Evolutionary conservation across 2,888 invertebrate species (phyloP), one percentile per base, ranked within the genome.

Genomic region (Tiphia femorata): DNA sequence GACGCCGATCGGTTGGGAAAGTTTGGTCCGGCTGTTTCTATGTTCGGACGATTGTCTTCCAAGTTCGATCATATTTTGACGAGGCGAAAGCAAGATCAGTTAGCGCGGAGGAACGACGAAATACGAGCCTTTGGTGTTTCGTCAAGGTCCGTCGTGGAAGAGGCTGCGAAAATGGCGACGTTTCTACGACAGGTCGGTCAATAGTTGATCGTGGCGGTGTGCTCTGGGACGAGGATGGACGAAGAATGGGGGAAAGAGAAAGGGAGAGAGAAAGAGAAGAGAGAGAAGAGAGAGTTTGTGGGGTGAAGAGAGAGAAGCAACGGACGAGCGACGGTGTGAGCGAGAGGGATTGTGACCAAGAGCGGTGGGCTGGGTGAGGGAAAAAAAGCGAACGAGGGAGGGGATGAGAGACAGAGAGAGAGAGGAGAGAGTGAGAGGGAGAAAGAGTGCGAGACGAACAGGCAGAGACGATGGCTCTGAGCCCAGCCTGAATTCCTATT

Each of bases 381-480:
- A 29, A 30, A 41, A 16, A 42, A 47, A 51, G 30, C 5, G 20
- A 33, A 12, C 38, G 48, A 14, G 12, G 4, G 30, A 12, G 8
- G 27, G 42, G 35, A 47, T 17, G 27, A 27, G 58, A 58, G 64
- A 44, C 33, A 35, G 27, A 19, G 33, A 12, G 27, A 42, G 47
- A 16, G 37, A 35, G 46, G 21, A 14, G 4, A 40, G 27, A 41
- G 41, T 5, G 53, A 43, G 50, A 58, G 44, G 19, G 27, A 44
- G 44, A 12, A 20, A 42, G 21, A 42, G 56, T 52, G 59, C 64
- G 63, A 65, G 58, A 53, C 64, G 69, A 67, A 69, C 62, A 51
- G 67, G 69, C 70, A 73, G 79, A 79, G 79, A 79, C 79, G 79
- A 79, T 78, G 79, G 79, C 75, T 79, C 71, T 62, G 69, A 68